Base-by-base conservation (phyloP, 1,140 invertebrate genomes). In the Triops longicaudatus region DNA sequence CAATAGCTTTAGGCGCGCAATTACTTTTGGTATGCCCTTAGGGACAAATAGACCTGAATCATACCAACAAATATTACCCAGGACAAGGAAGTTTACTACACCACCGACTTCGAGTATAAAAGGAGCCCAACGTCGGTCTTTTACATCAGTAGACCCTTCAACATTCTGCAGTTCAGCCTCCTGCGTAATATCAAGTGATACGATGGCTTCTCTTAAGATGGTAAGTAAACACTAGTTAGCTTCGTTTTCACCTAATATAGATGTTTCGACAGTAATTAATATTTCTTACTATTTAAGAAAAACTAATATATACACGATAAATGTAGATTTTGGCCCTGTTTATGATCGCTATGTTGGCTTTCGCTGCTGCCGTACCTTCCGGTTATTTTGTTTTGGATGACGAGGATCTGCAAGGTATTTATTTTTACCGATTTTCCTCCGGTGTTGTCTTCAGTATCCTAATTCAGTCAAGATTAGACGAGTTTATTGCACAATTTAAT, bases 171-270 rank as follows among this genome's bases (percentile, higher is more conserved):
- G 2, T 37, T 37, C 31, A 37, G 7, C 31, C 7, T 37, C 31
- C 31, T 2, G 2, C 7, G 31, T 7, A 74, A 74, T 22, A 26
- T n/a, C n/a, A 44, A 75, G 17, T 44, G 26, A 6, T 63, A 75
- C 43, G 17, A 75, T 75, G 74, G 74, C 74, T 75, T 75, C 74
- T 44, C 26, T 75, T 11, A 75, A 44, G 74, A 63, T 75, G 74
- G 74, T 75, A 50, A 75, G 74, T 63, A 12, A 7, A 2, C 31
- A 37, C 2, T 0, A n/a, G 17, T 14, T n/a, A 63, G 14, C 10
- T 50, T 75, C 44, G 17, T 11, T 44, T 27, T 27, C 12, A 28
- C 3, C 17, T 42, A 26, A 14, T 17, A 41, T 37, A 42, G 10
- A n/a, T 42, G 26, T 75, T 4, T 26, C n/a, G n/a, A n/a, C n/a